These are phyloP conservation scores for Stenurella melanura DNA, from an alignment of 2,888 invertebrate genomes.

Conservation along the genomic window DNA sequence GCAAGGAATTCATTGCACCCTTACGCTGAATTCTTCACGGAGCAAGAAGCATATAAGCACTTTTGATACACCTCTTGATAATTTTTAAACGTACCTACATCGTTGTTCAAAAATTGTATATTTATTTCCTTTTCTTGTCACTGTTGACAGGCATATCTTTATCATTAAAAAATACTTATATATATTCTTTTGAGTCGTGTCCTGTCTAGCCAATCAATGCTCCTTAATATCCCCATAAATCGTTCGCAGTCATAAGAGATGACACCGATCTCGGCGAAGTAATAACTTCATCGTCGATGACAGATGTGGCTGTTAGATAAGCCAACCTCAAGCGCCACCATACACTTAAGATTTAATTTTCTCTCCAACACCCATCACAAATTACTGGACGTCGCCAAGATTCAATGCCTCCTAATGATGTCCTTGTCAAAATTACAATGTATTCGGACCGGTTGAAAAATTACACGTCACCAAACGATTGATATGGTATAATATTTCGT, in stretches of 20 bases:
- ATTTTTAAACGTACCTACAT: too few species aligned
- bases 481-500: constrained; percentile 15
- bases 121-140: too few species aligned
- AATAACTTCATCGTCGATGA: constrained; percentile 25
- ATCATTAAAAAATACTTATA: neutral
- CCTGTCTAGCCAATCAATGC: constrained; percentile 17
- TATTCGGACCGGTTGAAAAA: constrained; percentile 27
- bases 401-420: constrained; percentile 34
- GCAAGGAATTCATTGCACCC: too few species aligned
- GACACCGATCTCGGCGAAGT: neutral
- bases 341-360: constrained; percentile 24
- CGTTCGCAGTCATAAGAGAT: neutral
- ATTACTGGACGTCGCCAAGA: constrained; percentile 26
- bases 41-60: too few species aligned
- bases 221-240: constrained; percentile 10
- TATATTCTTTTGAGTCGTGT: neutral
- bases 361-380: constrained; percentile 14
- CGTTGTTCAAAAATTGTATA: too few species aligned
- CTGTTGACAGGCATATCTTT: too few species aligned
- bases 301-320: constrained; percentile 24
- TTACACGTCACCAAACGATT: constrained; percentile 24
- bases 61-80: too few species aligned
- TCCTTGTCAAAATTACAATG: constrained; percentile 21
- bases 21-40: too few species aligned
- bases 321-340: constrained; percentile 22